Percentiles rank a stretch among this genome's conserved stretches.
Conservation (phyloP, 64 coral and sea anemone species). For the Hydrozoanthus tunicans region DNA sequence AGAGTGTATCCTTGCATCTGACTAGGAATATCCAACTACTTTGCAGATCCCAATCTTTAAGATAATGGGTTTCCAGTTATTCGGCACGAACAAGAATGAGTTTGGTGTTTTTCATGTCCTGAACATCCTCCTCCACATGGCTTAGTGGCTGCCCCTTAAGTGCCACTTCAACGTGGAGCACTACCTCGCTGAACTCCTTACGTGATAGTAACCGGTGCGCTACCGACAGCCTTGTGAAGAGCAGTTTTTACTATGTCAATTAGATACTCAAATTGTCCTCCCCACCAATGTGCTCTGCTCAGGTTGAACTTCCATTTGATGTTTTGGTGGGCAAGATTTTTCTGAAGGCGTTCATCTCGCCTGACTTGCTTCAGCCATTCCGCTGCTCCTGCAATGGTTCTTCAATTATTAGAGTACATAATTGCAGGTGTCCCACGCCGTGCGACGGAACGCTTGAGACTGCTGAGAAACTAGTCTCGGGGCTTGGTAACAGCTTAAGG, state of each 20-base stretch:
- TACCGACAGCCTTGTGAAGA: background rate
- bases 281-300: conserved; percentile 10
- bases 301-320: conserved; percentile 23
- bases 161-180: conserved; percentile 15
- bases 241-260: background rate
- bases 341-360: background rate
- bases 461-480: background rate
- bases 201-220: background rate
- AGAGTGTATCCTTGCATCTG: conserved; percentile 52
- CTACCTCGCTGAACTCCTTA: conserved; percentile 6
- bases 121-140: background rate
- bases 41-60: background rate
- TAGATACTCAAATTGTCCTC: conserved; percentile 26
- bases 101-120: background rate
- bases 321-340: background rate
- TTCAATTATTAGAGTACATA: conserved; percentile 20
- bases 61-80: background rate
- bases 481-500: background rate
- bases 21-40: conserved; percentile 28
- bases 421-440: background rate
- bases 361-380: background rate
- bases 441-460: conserved; percentile 11
- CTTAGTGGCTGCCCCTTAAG: background rate
- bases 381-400: background rate
- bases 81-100: background rate